A percentile compares a stretch with the other conserved stretches of the same genome.
Conservation (phyloP, 2,888 invertebrate genomes). For the Oeneis ivallda region DNA sequence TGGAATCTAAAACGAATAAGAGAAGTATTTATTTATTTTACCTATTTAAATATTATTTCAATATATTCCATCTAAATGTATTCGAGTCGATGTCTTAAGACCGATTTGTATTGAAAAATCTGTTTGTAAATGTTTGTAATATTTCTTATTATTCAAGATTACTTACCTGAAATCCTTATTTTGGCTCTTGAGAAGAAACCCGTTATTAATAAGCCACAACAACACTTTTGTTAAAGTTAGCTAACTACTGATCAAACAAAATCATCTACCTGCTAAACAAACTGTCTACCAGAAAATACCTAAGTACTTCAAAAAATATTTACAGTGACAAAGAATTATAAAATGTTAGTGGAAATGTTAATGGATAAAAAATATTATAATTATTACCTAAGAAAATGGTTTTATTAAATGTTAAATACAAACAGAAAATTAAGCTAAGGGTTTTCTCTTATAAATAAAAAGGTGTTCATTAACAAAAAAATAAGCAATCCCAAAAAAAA, state of each 20-base stretch:
- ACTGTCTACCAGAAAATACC: neutral
- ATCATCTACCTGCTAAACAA: neutral
- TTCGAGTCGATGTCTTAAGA: constrained; percentile 16
- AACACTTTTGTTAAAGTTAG: constrained; percentile 9
- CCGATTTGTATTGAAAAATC: constrained; percentile 8
- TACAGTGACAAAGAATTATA: neutral
- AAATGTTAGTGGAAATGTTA: neutral
- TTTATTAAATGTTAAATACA: neutral
- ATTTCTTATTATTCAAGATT: neutral
- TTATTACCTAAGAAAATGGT: no score
- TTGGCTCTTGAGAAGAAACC: neutral
- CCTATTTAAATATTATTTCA: constrained; percentile 8
- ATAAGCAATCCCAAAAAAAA: no score
- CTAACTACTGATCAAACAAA: constrained; percentile 2
- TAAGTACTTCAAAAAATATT: neutral
- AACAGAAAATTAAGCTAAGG: no score
- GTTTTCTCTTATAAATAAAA: no score
- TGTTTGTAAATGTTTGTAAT: neutral
- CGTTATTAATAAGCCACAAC: neutral
- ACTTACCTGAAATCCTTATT: constrained; percentile 12
- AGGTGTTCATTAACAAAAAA: no score
- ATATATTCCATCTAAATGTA: neutral
- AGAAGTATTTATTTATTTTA: no score
- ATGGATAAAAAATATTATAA: no score
- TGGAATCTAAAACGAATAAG: constrained; percentile 80